Evolutionary conservation across 2,113 vertebrate species (phyloP), one percentile per base, ranked within the genome.

Genomic region (Gopherus evgoodei): DNA sequence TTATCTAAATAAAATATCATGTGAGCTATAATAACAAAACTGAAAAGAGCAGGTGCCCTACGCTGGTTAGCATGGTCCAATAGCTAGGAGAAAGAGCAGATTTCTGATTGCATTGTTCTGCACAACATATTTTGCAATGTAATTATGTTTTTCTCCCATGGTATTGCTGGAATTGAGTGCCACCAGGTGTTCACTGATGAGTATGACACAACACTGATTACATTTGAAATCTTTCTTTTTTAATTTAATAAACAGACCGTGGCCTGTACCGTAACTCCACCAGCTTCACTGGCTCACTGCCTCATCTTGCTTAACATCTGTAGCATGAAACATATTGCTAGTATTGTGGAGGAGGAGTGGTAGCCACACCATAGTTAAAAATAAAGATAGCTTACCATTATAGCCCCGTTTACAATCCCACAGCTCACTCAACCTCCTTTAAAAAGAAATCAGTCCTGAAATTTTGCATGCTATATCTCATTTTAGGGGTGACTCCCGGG

Each of bases 1-100:
- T 21, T 5, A 3, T 35, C 2, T 2, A 3, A 13, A 0, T 3
- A 2, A 27, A n/a, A 1, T 1, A 49, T 1, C 1, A 3, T 1
- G 47, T 1, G 42, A 52, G 38, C 13, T 1, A 19, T 1, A 0
- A 0, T 1, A 27, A 31, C 72, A 2, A 49, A 4, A 44, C 11
- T 2, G 2, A 12, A 5, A 65, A 59, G 25, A 29, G 8, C 81
- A 17, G 42, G 56, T 25, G 44, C 2, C 16, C 1, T 10, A 0
- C 0, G 35, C 52, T 13, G 4, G n/a, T 38, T n/a, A 38, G 35
- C 4, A 7, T 22, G 52, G 11, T 25, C 35, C 12, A 53, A 81
- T 11, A 83, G 27, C 16, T 42, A 27, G 25, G 5, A 56, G 24
- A 57, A 44, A 31, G 16, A 44, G 5, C 81, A 83, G 81, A 29